Base-by-base conservation (phyloP, 2,888 invertebrate species). In the Caenorhabditis becei region DNA sequence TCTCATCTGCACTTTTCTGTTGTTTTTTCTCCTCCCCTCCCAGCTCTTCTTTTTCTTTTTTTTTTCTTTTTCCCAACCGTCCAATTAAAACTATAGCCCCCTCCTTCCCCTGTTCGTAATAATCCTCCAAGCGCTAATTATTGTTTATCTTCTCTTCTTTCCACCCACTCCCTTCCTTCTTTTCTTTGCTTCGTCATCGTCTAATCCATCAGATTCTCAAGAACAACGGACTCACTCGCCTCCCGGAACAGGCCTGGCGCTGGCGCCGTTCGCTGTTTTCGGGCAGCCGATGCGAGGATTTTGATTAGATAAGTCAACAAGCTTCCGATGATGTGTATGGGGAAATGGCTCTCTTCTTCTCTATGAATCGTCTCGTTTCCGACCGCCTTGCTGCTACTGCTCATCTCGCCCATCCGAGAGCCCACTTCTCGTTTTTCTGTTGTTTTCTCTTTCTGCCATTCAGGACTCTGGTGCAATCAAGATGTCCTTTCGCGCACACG, bases 291-390 rank as follows among this genome's bases (percentile, higher is more conserved):
- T 32, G 7, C 10, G 26, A 7, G 56, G 56, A 56, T 58, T 71
- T 71, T 71, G 71, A 71, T 71, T 71, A 71, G 71, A 71, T 71
- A 71, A 71, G 71, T 71, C 71, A 71, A 71, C 71, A 71, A 71
- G 67, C 62, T 14, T 41, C 65, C 41, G 41, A 16, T 16, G 41
- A 41, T 41, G 41, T 41, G 41, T 14, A 16, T 23, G 14, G 24
- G 7, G 35, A 53, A 41, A 51, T 53, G 71, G 44, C 71, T 56
- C 62, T n/a, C n/a, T 62, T 59, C 47, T 24, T 49, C 61, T 61
- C 61, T 53, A 14, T 26, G 49, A 49, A 49, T 53, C 53, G 20
- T 35, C 58, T 58, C 37, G 58, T 37, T 58, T 37, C 58, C 35
- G 32, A n/a, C 26, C 61, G 16, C 37, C 51, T 14, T 18, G 26